phyloP scores from a whole-genome alignment of 2,888 invertebrate genomes.

The Drosophila gaucha region DNA sequence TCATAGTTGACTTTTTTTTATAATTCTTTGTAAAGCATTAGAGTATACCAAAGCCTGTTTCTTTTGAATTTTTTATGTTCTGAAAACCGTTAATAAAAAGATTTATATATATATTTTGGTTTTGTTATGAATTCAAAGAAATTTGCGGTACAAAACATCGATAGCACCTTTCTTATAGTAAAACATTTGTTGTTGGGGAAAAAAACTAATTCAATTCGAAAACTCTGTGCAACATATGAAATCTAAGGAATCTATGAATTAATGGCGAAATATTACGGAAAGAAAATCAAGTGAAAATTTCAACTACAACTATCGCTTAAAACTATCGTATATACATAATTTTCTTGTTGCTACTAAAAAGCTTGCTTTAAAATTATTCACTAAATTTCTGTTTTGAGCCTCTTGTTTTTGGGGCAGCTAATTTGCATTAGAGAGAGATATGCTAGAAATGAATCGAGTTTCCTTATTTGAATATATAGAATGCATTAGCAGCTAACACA shows the following conservation, averaged over 20 bases:
- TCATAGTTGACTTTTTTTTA: conserved; percentile 11
- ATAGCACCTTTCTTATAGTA: conserved; percentile 67
- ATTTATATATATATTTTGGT: not conserved
- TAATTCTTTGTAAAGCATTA: conserved; percentile 84
- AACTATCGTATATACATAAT: conserved; percentile 62
- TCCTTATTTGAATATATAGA: conserved; percentile 25
- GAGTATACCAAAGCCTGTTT: conserved; percentile 85
- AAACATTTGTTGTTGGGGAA: conserved; percentile 10
- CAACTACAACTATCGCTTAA: conserved; percentile 22
- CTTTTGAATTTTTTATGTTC: conserved; percentile 60
- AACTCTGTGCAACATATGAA: conserved; percentile 47
- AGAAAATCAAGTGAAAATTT: conserved; percentile 7
- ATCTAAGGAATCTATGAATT: conserved; percentile 34
- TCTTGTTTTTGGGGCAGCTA: conserved; percentile 33
- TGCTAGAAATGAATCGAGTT: conserved; percentile 49
- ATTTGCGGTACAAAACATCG: conserved; percentile 57
- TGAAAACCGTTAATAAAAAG: conserved; percentile 60
- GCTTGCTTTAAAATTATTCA: conserved; percentile 14
- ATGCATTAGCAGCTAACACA: conserved; percentile 38
- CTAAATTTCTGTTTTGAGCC: conserved; percentile 41
- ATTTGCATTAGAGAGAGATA: conserved; percentile 47
- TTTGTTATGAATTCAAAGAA: conserved; percentile 24
- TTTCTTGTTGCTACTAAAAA: conserved; percentile 22
- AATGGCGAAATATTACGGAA: conserved; percentile 6
- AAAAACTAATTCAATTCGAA: conserved; percentile 17